phyloP scores from a whole-genome alignment of 1,140 invertebrate species.

The Metopolophium dirhodum region DNA sequence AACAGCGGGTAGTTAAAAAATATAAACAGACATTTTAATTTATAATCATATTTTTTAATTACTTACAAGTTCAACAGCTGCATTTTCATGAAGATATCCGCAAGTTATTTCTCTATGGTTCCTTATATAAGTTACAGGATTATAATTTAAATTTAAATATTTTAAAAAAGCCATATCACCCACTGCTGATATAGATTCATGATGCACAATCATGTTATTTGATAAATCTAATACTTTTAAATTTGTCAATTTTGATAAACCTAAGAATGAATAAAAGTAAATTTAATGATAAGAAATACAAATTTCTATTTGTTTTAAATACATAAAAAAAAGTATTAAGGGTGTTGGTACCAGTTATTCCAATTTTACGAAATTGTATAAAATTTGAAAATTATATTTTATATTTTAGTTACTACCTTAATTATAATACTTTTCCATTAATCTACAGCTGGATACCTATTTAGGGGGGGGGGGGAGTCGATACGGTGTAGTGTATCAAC shows the following conservation, averaged over 20 bases:
- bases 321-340: too few relatives aligned
- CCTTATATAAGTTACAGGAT: slow-evolving; percentile 70
- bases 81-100: slow-evolving; percentile 68
- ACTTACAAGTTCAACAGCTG: slow-evolving; percentile 64
- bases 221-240: slow-evolving; percentile 69
- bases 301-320: not conserved
- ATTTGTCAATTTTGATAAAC: slow-evolving; percentile 66
- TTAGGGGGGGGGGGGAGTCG: too few relatives aligned
- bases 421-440: too few relatives aligned
- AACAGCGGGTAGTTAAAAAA: not conserved
- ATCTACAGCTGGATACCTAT: too few relatives aligned
- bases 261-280: slow-evolving; percentile 59
- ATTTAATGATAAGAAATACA: not conserved
- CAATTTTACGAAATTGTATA: too few relatives aligned
- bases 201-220: slow-evolving; percentile 71
- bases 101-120: slow-evolving; percentile 67
- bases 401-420: too few relatives aligned
- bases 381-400: too few relatives aligned
- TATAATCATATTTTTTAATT: not conserved
- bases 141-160: slow-evolving; percentile 68
- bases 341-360: too few relatives aligned
- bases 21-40: not conserved
- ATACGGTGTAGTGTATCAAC: too few relatives aligned
- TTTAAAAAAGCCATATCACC: slow-evolving; percentile 67
- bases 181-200: slow-evolving; percentile 67